These are phyloP conservation scores for Drosophila watanabei DNA, from an alignment of 1,140 invertebrate species.

Conservation along the genomic window DNA sequence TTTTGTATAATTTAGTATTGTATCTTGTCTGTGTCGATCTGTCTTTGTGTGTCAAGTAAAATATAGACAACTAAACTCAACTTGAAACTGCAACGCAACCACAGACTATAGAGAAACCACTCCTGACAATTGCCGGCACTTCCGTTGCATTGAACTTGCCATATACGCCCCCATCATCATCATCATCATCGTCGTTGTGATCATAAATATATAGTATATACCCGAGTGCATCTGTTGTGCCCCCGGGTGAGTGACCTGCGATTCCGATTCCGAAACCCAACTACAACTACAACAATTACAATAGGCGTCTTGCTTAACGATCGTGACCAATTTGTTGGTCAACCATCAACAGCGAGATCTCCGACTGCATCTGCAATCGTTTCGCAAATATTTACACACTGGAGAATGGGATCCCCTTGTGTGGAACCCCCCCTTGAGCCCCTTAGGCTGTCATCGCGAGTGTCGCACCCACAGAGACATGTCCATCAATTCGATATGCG, in stretches of 20 bases:
- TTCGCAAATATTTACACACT: slow-evolving; percentile 77
- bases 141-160: slow-evolving; percentile 78
- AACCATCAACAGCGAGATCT: slow-evolving; percentile 62
- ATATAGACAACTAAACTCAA: slow-evolving; percentile 23
- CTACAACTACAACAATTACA: slow-evolving; percentile 36
- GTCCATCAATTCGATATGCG: slow-evolving; percentile 63
- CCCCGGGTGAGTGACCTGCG: slow-evolving; percentile 63
- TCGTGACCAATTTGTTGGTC: slow-evolving; percentile 83
- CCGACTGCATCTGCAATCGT: slow-evolving; percentile 36
- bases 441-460: slow-evolving; percentile 15
- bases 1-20: neutral
- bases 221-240: slow-evolving; percentile 39
- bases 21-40: neutral
- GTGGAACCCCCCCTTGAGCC: neutral
- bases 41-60: slow-evolving; percentile 29
- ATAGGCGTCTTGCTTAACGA: slow-evolving; percentile 76
- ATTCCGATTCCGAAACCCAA: slow-evolving; percentile 16
- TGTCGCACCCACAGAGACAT: slow-evolving; percentile 38
- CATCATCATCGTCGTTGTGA: slow-evolving; percentile 13
- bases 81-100: slow-evolving; percentile 21
- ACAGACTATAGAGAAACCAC: slow-evolving; percentile 50
- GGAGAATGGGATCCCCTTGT: slow-evolving; percentile 59
- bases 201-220: slow-evolving; percentile 18
- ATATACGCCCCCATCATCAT: slow-evolving; percentile 49
- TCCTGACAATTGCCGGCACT: slow-evolving; percentile 75